Evolutionary conservation across 2,888 invertebrate species (phyloP), one percentile per base, ranked within the genome.

Genomic region (Scaptomyza reducta): DNA sequence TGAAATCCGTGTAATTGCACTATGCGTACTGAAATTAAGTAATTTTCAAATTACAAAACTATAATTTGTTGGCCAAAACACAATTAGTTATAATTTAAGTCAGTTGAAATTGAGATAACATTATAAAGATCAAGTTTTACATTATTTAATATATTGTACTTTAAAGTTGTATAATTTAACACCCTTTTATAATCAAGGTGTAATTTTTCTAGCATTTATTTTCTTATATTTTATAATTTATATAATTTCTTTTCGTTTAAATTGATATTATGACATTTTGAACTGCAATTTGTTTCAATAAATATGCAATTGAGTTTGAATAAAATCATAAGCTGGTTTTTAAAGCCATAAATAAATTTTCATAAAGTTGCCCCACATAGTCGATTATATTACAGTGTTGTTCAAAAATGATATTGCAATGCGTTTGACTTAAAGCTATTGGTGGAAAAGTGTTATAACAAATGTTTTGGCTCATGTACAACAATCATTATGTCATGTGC

Each of bases 401-500:
- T 22, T 33, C 9, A 3, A 50, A 44, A 25, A 14, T 46, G 27
- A 11, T 73, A 68, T 57, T 46, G 60, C 1, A 7, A 35, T 60
- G 77, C 71, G 65, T 67, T 9, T 40, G n/a, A 16, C 42, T 44
- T 31, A 2, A 10, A 2, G 6, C 27, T 27, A 7, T 49, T 40
- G 45, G 1, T 44, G 49, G 45, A 38, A 54, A 55, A 74, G 5
- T 74, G 71, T 65, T 77, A 72, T 70, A 84, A 75, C 85, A 74
- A 75, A 77, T 87, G 78, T 56, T 72, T 53, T 50, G 56, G 67
- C 56, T 49, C 67, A 54, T 75, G 78, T 68, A 57, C 72, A 35
- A 65, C 79, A 68, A 75, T 73, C 70, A 87, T 83, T 87, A 81
- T 81, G 79, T 85, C 81, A 81, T 68, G 45, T 73, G 70, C 63